Percentiles rank a stretch among this genome's conserved stretches.
These are phyloP conservation scores for Philotrypesis tridentata DNA, from an alignment of 1,140 invertebrate genomes.

Conservation along the genomic window DNA sequence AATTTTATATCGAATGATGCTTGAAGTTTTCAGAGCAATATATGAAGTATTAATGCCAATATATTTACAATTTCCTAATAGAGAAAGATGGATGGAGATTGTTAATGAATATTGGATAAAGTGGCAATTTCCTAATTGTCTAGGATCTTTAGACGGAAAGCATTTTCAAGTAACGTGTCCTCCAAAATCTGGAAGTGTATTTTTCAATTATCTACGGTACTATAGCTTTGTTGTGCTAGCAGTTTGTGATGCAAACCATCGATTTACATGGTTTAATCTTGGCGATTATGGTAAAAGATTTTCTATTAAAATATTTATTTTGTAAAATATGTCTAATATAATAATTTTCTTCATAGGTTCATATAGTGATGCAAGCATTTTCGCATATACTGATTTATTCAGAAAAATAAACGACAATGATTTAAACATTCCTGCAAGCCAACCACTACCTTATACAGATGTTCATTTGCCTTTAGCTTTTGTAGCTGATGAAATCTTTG, in stretches of 20 bases:
- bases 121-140: slow-evolving; percentile 69
- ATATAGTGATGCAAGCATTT: neutral
- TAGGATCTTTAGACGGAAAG: slow-evolving; percentile 59
- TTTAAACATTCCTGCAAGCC: slow-evolving; percentile 13
- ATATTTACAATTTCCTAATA: slow-evolving; percentile 45
- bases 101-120: slow-evolving; percentile 55
- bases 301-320: too few species aligned
- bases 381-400: neutral
- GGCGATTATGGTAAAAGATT: slow-evolving; percentile 11
- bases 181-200: slow-evolving; percentile 51
- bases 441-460: neutral
- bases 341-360: neutral
- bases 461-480: slow-evolving; percentile 59
- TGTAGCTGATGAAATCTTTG: slow-evolving; percentile 72
- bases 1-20: neutral
- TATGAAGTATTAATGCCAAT: slow-evolving; percentile 39
- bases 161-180: slow-evolving; percentile 48
- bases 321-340: too few species aligned
- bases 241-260: neutral
- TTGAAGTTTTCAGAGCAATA: slow-evolving; percentile 2
- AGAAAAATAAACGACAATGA: neutral
- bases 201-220: slow-evolving; percentile 55
- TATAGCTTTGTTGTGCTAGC: slow-evolving; percentile 54
- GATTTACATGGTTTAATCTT: neutral
- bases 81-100: slow-evolving; percentile 55